Evolutionary conservation across 2,888 invertebrate genomes (phyloP).

Genomic region (Xestia rhomboidea): DNA sequence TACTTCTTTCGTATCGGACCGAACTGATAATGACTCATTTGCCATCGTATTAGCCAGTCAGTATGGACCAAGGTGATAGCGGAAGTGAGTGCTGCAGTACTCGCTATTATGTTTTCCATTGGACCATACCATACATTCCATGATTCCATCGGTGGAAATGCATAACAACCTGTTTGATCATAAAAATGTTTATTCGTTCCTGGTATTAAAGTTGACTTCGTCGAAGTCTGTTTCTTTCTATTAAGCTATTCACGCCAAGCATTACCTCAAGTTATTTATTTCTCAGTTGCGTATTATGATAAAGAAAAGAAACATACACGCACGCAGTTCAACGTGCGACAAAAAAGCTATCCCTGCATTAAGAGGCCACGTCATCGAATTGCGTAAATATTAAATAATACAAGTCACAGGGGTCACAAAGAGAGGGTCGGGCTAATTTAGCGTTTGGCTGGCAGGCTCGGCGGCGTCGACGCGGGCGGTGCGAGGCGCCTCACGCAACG

Average conservation of each 20-base stretch:
- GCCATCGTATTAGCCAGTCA: no score
- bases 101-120: not conserved
- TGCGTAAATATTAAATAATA: slow-evolving; percentile 69
- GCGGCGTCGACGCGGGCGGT: slow-evolving; percentile 29
- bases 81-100: no score
- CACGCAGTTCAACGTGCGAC: slow-evolving; percentile 1
- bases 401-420: slow-evolving; percentile 39
- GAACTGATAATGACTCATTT: not conserved
- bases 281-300: not conserved
- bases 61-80: not conserved
- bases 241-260: not conserved
- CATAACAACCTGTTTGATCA: not conserved
- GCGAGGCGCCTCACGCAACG: slow-evolving; percentile 69
- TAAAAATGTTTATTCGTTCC: not conserved
- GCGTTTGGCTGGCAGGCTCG: slow-evolving; percentile 52
- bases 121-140: not conserved
- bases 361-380: slow-evolving; percentile 43
- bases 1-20: not conserved
- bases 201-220: not conserved
- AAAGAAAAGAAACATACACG: not conserved
- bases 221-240: not conserved
- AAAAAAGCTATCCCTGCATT: not conserved
- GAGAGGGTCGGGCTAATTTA: slow-evolving; percentile 63
- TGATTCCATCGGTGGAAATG: no score
- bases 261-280: not conserved